phyloP scores from a whole-genome alignment of 2,113 vertebrate genomes.

The Acanthisitta chloris region DNA sequence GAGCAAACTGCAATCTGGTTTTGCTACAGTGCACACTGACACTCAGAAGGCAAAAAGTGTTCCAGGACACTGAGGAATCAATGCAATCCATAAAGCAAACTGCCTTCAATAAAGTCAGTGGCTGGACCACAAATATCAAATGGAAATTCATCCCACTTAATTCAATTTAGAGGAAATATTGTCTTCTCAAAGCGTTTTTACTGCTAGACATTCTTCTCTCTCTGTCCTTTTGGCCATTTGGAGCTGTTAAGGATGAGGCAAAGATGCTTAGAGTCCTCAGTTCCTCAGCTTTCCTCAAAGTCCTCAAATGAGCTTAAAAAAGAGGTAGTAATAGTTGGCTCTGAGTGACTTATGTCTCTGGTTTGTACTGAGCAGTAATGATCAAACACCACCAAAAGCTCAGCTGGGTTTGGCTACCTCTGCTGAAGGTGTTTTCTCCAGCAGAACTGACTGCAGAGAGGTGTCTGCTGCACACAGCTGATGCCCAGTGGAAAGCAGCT shows the following conservation, averaged over 20 bases:
- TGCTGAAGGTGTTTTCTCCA: neutral
- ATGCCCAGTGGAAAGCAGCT: neutral
- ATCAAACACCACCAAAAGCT: neutral
- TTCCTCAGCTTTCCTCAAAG: neutral
- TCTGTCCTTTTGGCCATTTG: neutral
- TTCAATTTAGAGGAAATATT: neutral
- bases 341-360: neutral
- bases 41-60: neutral
- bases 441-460: neutral
- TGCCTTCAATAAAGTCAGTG: neutral
- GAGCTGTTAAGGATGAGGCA: neutral
- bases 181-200: neutral
- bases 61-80: neutral
- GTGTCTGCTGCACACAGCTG: neutral
- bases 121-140: neutral
- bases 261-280: neutral
- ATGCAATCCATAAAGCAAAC: neutral
- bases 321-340: neutral
- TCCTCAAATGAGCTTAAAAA: neutral
- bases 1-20: neutral
- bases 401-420: neutral
- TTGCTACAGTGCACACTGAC: neutral
- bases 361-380: neutral
- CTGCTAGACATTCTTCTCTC: neutral
- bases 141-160: neutral